A percentile compares a stretch with the other conserved stretches of the same genome.
phyloP scores from a whole-genome alignment of 2,797 vertebrate species.

The Enteromius trimaculatus region DNA sequence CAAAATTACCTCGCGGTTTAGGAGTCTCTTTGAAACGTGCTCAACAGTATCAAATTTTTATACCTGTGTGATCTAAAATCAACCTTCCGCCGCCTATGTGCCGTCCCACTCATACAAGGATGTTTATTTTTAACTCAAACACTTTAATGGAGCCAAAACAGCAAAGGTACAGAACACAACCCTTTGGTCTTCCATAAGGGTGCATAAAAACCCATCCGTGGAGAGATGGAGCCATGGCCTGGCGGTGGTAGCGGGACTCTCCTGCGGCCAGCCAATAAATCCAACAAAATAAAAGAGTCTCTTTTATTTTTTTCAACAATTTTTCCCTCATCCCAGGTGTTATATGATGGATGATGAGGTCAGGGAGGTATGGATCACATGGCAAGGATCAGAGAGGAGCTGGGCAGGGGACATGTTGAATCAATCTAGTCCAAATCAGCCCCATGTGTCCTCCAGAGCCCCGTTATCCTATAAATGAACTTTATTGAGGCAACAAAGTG shows the following conservation, averaged over 20 bases:
- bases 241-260: slow-evolving; percentile 65
- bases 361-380: slow-evolving; percentile 59
- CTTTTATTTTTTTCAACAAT: slow-evolving; percentile 43
- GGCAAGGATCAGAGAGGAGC: slow-evolving; percentile 70
- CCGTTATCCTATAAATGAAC: slow-evolving; percentile 84
- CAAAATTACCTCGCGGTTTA: slow-evolving; percentile 71
- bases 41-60: slow-evolving; percentile 61
- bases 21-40: slow-evolving; percentile 69
- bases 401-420: slow-evolving; percentile 77
- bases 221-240: slow-evolving; percentile 56
- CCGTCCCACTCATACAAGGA: slow-evolving; percentile 14
- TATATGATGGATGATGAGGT: slow-evolving; percentile 69
- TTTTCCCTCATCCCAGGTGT: slow-evolving; percentile 72
- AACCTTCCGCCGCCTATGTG: slow-evolving; percentile 21
- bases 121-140: slow-evolving; percentile 55
- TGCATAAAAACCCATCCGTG: slow-evolving; percentile 63
- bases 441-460: slow-evolving; percentile 82
- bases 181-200: slow-evolving; percentile 47
- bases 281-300: slow-evolving; percentile 83
- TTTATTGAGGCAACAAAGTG: slow-evolving; percentile 85
- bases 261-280: slow-evolving; percentile 73
- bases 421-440: slow-evolving; percentile 81
- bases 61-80: slow-evolving; percentile 55
- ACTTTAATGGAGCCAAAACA: slow-evolving; percentile 31
- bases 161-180: slow-evolving; percentile 56